Evolutionary conservation across 2,888 invertebrate genomes (phyloP).

Genomic region (Coelopa pilipes): DNA sequence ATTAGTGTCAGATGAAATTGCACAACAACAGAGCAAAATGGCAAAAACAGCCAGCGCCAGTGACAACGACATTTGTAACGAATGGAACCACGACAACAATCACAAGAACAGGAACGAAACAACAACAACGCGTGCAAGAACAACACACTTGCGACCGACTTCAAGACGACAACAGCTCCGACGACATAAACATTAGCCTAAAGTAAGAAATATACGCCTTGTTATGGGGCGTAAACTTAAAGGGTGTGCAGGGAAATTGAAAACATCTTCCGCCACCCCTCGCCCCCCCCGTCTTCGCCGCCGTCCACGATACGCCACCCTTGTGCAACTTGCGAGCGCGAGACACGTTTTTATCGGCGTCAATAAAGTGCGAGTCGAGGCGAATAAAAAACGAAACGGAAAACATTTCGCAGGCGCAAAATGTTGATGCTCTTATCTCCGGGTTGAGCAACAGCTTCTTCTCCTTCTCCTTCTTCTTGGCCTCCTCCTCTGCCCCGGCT

Average conservation of each 20-base stretch:
- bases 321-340: no score
- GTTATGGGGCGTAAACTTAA: neutral
- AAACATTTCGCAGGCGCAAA: no score
- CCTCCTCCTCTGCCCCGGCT: no score
- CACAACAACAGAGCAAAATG: neutral
- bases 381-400: no score
- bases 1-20: constrained; percentile 3
- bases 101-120: neutral
- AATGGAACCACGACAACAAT: neutral
- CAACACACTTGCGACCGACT: no score
- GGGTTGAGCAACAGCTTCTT: no score
- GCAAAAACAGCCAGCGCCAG: no score
- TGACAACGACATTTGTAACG: no score
- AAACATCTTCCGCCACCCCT: neutral
- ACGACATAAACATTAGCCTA: constrained; percentile 1
- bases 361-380: neutral
- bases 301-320: neutral
- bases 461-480: no score
- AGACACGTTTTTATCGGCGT: constrained; percentile 16
- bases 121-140: no score
- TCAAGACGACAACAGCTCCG: neutral
- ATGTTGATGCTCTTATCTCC: no score
- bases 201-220: neutral
- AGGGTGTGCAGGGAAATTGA: neutral
- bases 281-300: neutral